These are phyloP conservation scores for Cephus runcator DNA, from an alignment of 2,888 invertebrate species.

Conservation along the genomic window DNA sequence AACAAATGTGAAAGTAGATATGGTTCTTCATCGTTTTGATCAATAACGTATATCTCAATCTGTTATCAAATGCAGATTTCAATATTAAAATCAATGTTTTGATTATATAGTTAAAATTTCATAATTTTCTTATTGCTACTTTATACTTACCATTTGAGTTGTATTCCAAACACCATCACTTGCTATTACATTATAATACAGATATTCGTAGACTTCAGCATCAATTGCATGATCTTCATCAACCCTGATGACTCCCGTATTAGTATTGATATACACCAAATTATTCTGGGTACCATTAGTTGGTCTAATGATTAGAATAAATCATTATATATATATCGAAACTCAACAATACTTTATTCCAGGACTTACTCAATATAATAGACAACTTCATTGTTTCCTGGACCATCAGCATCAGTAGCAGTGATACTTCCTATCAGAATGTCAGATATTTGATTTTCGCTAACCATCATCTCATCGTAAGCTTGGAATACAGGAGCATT, in stretches of 20 bases:
- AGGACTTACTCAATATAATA: conserved; percentile 68
- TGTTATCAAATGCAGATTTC: conserved; percentile 45
- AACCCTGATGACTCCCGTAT: conserved; percentile 69
- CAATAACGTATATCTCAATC: conserved; percentile 71
- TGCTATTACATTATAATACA: conserved; percentile 70
- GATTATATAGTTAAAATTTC: background rate
- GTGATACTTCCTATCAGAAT: conserved; percentile 70
- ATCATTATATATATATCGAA: background rate
- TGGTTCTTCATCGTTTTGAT: conserved; percentile 72
- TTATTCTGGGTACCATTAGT: conserved; percentile 63
- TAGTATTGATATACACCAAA: conserved; percentile 68
- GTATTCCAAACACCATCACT: conserved; percentile 67
- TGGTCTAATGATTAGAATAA: conserved; percentile 56
- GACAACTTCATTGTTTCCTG: conserved; percentile 69
- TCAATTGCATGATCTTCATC: conserved; percentile 66
- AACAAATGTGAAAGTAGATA: conserved; percentile 57
- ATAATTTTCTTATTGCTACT: conserved; percentile 3
- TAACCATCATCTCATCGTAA: conserved; percentile 67
- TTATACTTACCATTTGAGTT: conserved; percentile 62
- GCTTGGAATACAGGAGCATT: conserved; percentile 70
- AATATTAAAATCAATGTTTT: background rate
- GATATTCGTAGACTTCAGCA: conserved; percentile 64
- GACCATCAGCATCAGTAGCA: conserved; percentile 74
- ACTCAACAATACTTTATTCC: background rate
- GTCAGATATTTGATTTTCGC: conserved; percentile 67